Conservation (phyloP, 2,113 vertebrate genomes). For the Acinonyx jubatus region DNA sequence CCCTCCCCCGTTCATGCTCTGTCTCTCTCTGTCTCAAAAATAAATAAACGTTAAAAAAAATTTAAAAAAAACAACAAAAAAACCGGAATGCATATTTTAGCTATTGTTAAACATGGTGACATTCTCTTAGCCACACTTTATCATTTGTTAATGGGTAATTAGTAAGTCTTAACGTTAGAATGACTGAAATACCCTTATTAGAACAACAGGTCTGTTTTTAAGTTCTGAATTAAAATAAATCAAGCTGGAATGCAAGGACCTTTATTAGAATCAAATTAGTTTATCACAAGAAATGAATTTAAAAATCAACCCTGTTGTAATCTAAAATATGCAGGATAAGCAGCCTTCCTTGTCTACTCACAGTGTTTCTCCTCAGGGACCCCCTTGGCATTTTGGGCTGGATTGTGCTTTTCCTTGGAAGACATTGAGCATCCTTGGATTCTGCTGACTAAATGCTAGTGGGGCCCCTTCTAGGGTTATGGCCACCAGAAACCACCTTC, state of each 20-base stretch:
- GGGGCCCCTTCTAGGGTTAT: neutral
- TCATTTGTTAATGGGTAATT: constrained; percentile 46
- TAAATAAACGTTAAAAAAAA: too few relatives aligned
- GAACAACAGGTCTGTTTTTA: constrained; percentile 13
- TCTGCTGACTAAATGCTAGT: neutral
- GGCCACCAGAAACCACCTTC: neutral
- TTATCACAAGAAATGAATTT: neutral
- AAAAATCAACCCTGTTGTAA: neutral
- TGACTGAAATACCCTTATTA: neutral
- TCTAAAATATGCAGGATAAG: neutral
- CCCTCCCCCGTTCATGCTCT: too few relatives aligned
- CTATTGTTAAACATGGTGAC: neutral
- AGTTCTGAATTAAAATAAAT: constrained; percentile 33
- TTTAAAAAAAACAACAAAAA: too few relatives aligned
- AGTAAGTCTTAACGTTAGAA: constrained; percentile 1
- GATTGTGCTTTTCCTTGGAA: constrained; percentile 1
- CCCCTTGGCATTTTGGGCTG: neutral
- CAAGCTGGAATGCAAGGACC: neutral
- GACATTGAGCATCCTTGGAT: neutral
- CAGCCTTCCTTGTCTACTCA: neutral
- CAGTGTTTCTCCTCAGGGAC: neutral
- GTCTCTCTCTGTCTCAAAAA: too few relatives aligned
- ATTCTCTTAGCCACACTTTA: neutral
- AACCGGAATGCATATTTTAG: neutral
- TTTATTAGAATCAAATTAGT: constrained; percentile 46